Evolutionary conservation across 2,888 invertebrate genomes (phyloP), one percentile per base, ranked within the genome.

Genomic region (Ophion ellenae): DNA sequence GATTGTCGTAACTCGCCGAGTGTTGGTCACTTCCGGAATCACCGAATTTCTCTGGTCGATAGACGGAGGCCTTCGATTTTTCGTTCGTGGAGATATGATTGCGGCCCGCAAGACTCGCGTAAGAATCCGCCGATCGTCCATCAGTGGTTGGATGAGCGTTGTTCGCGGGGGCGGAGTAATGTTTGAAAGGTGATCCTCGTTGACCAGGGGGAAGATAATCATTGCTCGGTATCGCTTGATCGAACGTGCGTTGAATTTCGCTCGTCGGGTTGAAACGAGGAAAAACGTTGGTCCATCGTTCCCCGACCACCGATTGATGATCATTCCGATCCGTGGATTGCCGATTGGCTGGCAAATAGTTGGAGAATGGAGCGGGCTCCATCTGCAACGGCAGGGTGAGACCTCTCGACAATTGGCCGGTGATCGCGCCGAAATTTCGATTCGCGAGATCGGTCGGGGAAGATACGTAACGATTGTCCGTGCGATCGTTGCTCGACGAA

Each of bases 131-230:
- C n/a, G 82, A 67, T 2, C 57, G 24, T 36, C n/a, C 57, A 73
- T 83, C 85, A 14, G 88, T 78, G 0, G 83, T 59, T 28, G 88
- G 77, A 53, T 85, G 88, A 20, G 47, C 81, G 5, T 64, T 74
- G 36, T 84, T n/a, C n/a, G 84, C 81, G 32, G 71, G 77, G 11
- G 85, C 67, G 5, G 66, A 47, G 47, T 83, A 78, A 24, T 85
- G 79, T 61, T 20, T 81, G 57, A 74, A 59, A 20, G 71, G 83
- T 78, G 75, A 77, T 69, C 73, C 81, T 53, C 53, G 53, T 53
- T 53, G 53, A 53, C 53, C 53, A 93, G 85, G 94, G 2, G 95
- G 95, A 1, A 95, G 89, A 89, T 95, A 95, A 71, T 94, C 94
- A 90, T 94, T 87, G 91, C 94, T 90, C 28, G 90, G 91, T 40